Conservation (phyloP, 2,888 invertebrate genomes). For the Cynaeus angustus region DNA sequence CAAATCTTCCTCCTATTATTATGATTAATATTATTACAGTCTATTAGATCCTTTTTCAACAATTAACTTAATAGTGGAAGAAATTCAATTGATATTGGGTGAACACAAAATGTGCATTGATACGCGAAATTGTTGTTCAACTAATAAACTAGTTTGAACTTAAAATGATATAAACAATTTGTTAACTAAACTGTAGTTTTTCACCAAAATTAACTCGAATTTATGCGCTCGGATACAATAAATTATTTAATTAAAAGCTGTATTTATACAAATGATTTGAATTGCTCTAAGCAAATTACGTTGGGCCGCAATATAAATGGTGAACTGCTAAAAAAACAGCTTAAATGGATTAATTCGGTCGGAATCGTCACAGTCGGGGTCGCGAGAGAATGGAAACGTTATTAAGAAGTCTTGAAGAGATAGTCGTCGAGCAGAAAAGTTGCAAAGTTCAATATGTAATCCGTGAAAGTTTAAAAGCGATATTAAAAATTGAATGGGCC, state of each 20-base stretch:
- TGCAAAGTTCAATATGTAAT: conserved; percentile 57
- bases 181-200: conserved; percentile 33
- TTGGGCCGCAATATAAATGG: conserved; percentile 11
- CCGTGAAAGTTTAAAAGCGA: conserved; percentile 55
- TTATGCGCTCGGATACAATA: conserved; percentile 31
- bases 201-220: conserved; percentile 20
- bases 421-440: conserved; percentile 43
- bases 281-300: conserved; percentile 33
- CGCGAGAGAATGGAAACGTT: conserved; percentile 17
- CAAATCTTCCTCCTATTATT: no score
- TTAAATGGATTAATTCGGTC: conserved; percentile 22
- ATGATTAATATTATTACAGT: no score
- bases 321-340: conserved; percentile 16
- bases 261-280: conserved; percentile 40
- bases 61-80: no score
- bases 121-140: conserved; percentile 9
- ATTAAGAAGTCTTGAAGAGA: conserved; percentile 37
- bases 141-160: background rate
- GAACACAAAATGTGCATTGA: background rate
- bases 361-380: background rate
- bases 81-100: no score
- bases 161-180: conserved; percentile 28
- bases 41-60: no score
- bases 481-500: conserved; percentile 60
- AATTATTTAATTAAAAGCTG: conserved; percentile 34